Percentiles rank a stretch among this genome's conserved stretches.
Evolutionary conservation across 2,797 vertebrate genomes (phyloP).

Genomic region (Malacoraja senta): DNA sequence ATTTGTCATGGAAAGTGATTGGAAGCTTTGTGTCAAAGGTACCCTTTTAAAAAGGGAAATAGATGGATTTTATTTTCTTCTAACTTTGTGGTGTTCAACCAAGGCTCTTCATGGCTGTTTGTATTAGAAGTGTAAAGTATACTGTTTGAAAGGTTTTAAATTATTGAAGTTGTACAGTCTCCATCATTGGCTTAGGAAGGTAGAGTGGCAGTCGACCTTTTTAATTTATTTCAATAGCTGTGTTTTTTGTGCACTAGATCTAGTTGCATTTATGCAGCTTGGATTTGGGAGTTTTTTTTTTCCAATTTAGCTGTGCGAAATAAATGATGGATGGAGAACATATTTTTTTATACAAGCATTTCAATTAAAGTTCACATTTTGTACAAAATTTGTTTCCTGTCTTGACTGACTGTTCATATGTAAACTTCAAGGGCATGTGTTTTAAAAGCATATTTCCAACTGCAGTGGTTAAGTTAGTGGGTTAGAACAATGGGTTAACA

Average conservation of each 20-base stretch:
- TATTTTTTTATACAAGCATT: slow-evolving; percentile 97
- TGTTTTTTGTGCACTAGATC: slow-evolving; percentile 59
- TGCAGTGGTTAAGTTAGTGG: too few relatives aligned
- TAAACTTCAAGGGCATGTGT: too few relatives aligned
- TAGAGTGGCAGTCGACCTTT: slow-evolving; percentile 61
- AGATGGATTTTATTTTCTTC: slow-evolving; percentile 63
- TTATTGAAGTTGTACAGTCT: slow-evolving; percentile 76
- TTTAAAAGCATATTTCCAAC: too few relatives aligned
- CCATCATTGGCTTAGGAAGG: slow-evolving; percentile 67
- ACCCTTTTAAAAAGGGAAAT: slow-evolving; percentile 62
- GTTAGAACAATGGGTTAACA: too few relatives aligned
- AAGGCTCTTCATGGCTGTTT: slow-evolving; percentile 47
- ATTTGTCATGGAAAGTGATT: slow-evolving; percentile 43
- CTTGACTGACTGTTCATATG: background rate
- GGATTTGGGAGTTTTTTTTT: slow-evolving; percentile 54
- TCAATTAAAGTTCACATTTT: slow-evolving; percentile 89
- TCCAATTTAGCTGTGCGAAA: slow-evolving; percentile 74
- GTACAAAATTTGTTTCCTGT: slow-evolving; percentile 61
- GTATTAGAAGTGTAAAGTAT: slow-evolving; percentile 61
- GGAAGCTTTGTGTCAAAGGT: slow-evolving; percentile 64
- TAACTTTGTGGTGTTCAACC: slow-evolving; percentile 34
- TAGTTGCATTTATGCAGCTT: slow-evolving; percentile 64
- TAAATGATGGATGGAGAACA: slow-evolving; percentile 72
- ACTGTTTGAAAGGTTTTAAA: slow-evolving; percentile 61
- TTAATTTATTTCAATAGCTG: slow-evolving; percentile 69